phyloP scores from a whole-genome alignment of 2,888 invertebrate genomes.

The Ophraella communa region DNA sequence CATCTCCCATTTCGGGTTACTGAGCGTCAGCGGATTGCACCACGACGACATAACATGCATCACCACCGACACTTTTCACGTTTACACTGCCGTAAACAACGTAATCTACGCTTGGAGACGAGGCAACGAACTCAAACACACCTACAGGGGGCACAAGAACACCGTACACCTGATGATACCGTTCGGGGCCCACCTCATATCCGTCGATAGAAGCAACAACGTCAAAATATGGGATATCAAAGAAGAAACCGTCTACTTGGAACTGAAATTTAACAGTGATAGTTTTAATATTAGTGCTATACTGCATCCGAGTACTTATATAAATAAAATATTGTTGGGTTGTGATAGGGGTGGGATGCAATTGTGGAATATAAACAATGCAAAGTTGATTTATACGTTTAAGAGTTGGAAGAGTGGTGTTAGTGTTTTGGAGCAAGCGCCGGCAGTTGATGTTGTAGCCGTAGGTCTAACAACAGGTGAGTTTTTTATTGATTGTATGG shows the following conservation, averaged over 20 bases:
- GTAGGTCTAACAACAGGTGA: constrained; percentile 81
- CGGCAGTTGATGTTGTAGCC: constrained; percentile 91
- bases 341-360: constrained; percentile 85
- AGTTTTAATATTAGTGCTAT: constrained; percentile 81
- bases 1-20: constrained; percentile 77
- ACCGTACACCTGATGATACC: constrained; percentile 81
- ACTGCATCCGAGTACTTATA: constrained; percentile 92
- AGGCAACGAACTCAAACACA: constrained; percentile 83
- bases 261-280: constrained; percentile 70
- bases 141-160: constrained; percentile 76
- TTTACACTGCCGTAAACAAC: constrained; percentile 80
- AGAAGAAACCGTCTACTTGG: constrained; percentile 71
- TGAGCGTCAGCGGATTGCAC: constrained; percentile 85
- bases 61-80: constrained; percentile 75
- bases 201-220: constrained; percentile 79
- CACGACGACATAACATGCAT: constrained; percentile 80
- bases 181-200: constrained; percentile 85
- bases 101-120: constrained; percentile 86
- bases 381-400: constrained; percentile 79
- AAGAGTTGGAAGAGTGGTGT: constrained; percentile 79
- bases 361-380: constrained; percentile 87
- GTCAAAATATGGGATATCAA: constrained; percentile 87
- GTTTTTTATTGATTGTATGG: too few relatives aligned
- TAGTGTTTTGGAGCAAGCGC: constrained; percentile 82
- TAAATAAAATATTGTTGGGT: constrained; percentile 91